phyloP scores from a whole-genome alignment of 1,140 invertebrate genomes.

The Dendrolimus punctatus region DNA sequence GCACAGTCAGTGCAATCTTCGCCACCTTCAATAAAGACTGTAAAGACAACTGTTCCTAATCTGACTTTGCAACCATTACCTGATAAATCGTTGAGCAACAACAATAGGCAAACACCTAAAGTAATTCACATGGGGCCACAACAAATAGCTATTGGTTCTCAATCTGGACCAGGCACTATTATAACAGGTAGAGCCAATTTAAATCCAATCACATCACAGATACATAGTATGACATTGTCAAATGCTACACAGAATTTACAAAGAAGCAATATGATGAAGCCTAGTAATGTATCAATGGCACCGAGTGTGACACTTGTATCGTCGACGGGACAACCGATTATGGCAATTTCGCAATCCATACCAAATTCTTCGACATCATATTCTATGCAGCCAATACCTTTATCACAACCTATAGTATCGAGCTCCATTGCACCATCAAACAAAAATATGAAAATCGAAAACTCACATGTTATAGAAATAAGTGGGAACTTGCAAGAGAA shows the following conservation, averaged over 20 bases:
- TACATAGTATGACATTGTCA: conserved; percentile 55
- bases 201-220: conserved; percentile 63
- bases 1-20: conserved; percentile 55
- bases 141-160: conserved; percentile 37
- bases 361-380: conserved; percentile 53
- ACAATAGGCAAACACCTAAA: conserved; percentile 54
- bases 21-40: conserved; percentile 51
- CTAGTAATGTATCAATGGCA: conserved; percentile 50
- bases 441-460: conserved; percentile 60
- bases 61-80: conserved; percentile 65
- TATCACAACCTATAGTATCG: conserved; percentile 62
- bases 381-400: conserved; percentile 56
- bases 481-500: conserved; percentile 60
- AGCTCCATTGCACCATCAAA: conserved; percentile 59
- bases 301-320: conserved; percentile 59
- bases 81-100: conserved; percentile 50
- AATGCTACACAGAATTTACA: conserved; percentile 45
- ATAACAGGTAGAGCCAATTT: conserved; percentile 46
- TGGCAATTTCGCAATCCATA: conserved; percentile 61
- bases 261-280: conserved; percentile 42
- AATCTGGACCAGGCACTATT: conserved; percentile 32
- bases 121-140: conserved; percentile 56
- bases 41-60: conserved; percentile 60
- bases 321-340: conserved; percentile 56
- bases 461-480: conserved; percentile 64